Conservation (phyloP, 2,888 invertebrate species). For the Zaprionus lineosus region DNA sequence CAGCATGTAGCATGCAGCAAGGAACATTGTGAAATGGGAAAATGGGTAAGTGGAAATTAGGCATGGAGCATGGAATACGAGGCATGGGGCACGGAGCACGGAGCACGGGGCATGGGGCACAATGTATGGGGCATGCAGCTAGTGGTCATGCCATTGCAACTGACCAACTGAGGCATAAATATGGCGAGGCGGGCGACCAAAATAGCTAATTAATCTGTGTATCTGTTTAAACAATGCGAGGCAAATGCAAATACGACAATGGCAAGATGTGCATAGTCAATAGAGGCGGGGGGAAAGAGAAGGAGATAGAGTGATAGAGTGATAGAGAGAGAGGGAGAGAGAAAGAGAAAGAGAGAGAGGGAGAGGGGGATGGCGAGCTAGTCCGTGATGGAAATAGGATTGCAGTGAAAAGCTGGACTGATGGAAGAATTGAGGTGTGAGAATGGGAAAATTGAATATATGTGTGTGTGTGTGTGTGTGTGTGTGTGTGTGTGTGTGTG, state of each 20-base stretch:
- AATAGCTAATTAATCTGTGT: constrained; percentile 63
- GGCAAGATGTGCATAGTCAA: constrained; percentile 28
- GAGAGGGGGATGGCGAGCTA: too few relatives aligned
- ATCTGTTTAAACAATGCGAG: constrained; percentile 50
- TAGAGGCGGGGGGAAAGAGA: too few relatives aligned
- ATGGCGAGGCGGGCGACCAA: constrained; percentile 33
- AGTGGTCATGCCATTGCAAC: neutral
- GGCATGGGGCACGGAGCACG: too few relatives aligned
- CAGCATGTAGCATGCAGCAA: neutral
- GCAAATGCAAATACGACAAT: constrained; percentile 26
- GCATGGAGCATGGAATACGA: too few relatives aligned
- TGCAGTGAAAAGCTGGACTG: too few relatives aligned
- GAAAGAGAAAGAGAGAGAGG: neutral
- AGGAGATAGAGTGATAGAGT: too few relatives aligned
- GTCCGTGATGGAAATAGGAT: too few relatives aligned
- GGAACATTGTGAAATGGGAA: too few relatives aligned
- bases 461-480: neutral
- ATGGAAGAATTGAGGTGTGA: too few relatives aligned
- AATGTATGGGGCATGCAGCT: constrained; percentile 6
- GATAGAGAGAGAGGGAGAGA: neutral
- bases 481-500: constrained; percentile 4
- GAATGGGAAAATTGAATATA: too few relatives aligned
- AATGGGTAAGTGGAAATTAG: too few relatives aligned
- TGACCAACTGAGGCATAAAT: constrained; percentile 32
- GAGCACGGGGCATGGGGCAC: too few relatives aligned